Evolutionary conservation across 92 coral and sea anemone genomes (phyloP).

Genomic region (Siderastrea siderea): DNA sequence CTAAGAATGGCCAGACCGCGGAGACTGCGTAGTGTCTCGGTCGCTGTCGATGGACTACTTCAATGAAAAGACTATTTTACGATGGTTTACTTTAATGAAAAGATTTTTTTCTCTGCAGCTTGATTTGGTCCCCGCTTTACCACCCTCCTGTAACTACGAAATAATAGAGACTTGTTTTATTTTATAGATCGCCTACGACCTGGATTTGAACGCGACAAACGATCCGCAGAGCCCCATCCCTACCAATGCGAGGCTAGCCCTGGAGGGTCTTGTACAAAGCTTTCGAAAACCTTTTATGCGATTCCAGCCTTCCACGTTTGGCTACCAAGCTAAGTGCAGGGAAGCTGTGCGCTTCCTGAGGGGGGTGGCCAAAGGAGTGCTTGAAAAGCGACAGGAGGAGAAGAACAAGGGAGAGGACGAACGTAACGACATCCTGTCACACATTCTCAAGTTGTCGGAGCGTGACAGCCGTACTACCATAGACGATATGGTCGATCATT

Average conservation of each 20-base stretch:
- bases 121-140: too few species aligned
- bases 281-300: slow-evolving; percentile 84
- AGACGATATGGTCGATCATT: slow-evolving; percentile 86
- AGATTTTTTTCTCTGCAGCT: too few species aligned
- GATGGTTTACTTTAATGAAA: too few species aligned
- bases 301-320: slow-evolving; percentile 76
- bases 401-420: slow-evolving; percentile 62
- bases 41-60: too few species aligned
- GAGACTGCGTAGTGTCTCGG: too few species aligned
- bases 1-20: too few species aligned
- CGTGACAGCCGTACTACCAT: slow-evolving; percentile 71
- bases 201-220: slow-evolving; percentile 80
- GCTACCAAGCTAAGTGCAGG: slow-evolving; percentile 71
- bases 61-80: too few species aligned
- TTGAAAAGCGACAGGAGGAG: slow-evolving; percentile 77
- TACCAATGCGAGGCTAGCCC: slow-evolving; percentile 72
- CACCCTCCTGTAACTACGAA: neutral
- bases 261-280: slow-evolving; percentile 86
- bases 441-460: slow-evolving; percentile 74
- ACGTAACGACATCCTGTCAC: slow-evolving; percentile 80
- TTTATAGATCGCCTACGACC: slow-evolving; percentile 80
- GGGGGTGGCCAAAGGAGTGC: slow-evolving; percentile 73
- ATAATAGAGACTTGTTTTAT: neutral
- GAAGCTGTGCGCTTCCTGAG: slow-evolving; percentile 81
- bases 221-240: slow-evolving; percentile 81